These are phyloP conservation scores for Paracanthobrama guichenoti DNA, from an alignment of 2,113 vertebrate species.

Conservation along the genomic window DNA sequence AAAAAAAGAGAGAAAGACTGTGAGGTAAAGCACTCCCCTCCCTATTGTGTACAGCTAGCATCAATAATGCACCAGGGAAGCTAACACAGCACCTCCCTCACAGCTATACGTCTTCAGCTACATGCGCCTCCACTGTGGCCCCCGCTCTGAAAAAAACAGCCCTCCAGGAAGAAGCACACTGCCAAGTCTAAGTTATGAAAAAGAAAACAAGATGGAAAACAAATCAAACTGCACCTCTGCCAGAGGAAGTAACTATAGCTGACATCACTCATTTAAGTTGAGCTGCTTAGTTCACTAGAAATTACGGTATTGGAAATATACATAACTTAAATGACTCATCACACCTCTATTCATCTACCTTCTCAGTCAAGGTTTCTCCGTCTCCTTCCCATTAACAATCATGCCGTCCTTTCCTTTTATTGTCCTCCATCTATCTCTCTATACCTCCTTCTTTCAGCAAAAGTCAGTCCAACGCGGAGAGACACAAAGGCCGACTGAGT, in stretches of 20 bases:
- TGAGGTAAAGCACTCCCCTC: conserved; percentile 41
- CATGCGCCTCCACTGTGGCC: conserved; percentile 4
- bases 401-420: not conserved
- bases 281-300: not conserved
- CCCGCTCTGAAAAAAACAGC: conserved; percentile 8
- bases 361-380: not conserved
- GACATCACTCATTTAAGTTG: not conserved
- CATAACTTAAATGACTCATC: conserved; percentile 1
- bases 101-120: conserved; percentile 35
- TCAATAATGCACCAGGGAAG: conserved; percentile 58
- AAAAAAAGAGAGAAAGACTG: conserved; percentile 18
- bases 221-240: conserved; percentile 3
- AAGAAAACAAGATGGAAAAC: conserved; percentile 22
- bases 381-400: not conserved
- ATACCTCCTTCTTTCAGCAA: conserved; percentile 3
- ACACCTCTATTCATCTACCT: not conserved
- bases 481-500: conserved; percentile 49
- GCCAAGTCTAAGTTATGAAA: conserved; percentile 1
- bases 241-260: not conserved
- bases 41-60: conserved; percentile 51
- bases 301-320: not conserved
- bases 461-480: conserved; percentile 43
- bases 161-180: conserved; percentile 23
- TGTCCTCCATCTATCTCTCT: not conserved
- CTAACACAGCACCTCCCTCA: conserved; percentile 45